phyloP scores from a whole-genome alignment of 1,140 invertebrate species.

The Augochlora pura region DNA sequence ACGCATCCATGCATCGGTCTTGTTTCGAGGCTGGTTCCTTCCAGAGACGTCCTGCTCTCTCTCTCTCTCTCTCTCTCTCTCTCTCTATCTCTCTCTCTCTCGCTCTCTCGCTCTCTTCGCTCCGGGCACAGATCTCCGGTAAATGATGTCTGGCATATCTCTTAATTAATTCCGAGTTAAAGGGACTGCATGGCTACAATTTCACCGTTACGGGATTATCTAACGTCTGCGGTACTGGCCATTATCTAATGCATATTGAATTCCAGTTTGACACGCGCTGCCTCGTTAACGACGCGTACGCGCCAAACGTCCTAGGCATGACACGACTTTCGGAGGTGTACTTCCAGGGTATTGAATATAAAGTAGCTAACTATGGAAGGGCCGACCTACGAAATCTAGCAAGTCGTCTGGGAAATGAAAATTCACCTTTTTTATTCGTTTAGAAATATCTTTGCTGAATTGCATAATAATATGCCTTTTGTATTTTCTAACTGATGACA shows the following conservation, averaged over 20 bases:
- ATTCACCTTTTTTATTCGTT: no score
- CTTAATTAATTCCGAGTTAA: conserved; percentile 47
- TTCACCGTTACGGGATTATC: conserved; percentile 7
- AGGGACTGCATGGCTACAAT: conserved; percentile 19
- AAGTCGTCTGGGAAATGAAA: no score
- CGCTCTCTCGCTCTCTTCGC: no score
- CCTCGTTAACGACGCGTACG: background rate
- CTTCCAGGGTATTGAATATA: no score
- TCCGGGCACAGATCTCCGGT: background rate
- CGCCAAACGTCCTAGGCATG: background rate
- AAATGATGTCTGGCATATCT: conserved; percentile 36
- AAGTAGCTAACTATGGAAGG: no score
- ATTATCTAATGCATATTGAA: conserved; percentile 1
- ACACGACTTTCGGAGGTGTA: no score
- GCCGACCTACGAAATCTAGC: no score
- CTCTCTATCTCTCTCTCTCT: no score
- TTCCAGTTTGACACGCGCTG: background rate
- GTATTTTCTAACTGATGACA: no score
- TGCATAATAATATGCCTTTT: no score
- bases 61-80: no score
- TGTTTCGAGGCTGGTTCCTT: conserved; percentile 33
- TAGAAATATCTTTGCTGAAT: no score
- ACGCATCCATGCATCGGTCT: conserved; percentile 30
- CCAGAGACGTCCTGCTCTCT: conserved; percentile 6
- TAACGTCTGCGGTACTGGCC: background rate